Base-by-base conservation (phyloP, 2,113 vertebrate species). In the Mobula hypostoma region DNA sequence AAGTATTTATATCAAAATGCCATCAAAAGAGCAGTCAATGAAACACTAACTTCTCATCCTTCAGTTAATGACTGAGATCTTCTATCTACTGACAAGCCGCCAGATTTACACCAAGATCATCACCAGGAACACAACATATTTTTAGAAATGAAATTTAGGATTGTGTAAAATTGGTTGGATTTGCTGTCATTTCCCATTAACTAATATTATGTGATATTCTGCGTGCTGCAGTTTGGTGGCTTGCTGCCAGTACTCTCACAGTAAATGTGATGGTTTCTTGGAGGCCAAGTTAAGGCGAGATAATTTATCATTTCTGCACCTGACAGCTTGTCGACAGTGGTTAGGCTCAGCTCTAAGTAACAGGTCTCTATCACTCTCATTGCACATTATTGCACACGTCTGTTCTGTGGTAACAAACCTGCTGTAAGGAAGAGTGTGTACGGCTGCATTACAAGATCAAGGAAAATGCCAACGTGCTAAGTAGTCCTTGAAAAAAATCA, bases 171-270 rank as follows among this genome's bases (percentile, higher is more conserved):
- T 48, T 56, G 91, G 91, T 74, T 74, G 68, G 91, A 74, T 93
- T 93, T 93, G 91, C 68, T 93, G 91, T 93, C 66, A 93, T 93
- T 93, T 76, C 27, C 91, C 91, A 93, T 93, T 93, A 93, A 74
- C 72, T 93, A 74, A 5, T 56, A 29, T 48, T 40, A 19, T 93
- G 68, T 56, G 66, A 56, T 74, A 76, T 93, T 93, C 32, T 5
- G 68, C 21, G 24, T 21, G 91, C 72, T 93, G 27, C 36, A 93
- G 68, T 29, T 74, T 27, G 32, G 27, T 93, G 91, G 91, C 91
- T 74, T 15, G 24, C 70, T 93, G 91, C 91, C 91, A 93, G 61
- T 14, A 56, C 91, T 93, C 91, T 93, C 91, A 48, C 68, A 12
- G 68, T 93, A 72, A 40, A 70, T 74, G 91, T 74, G 91, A 93